Base-by-base conservation (phyloP, 2,888 invertebrate genomes). In the Orthosia incerta region DNA sequence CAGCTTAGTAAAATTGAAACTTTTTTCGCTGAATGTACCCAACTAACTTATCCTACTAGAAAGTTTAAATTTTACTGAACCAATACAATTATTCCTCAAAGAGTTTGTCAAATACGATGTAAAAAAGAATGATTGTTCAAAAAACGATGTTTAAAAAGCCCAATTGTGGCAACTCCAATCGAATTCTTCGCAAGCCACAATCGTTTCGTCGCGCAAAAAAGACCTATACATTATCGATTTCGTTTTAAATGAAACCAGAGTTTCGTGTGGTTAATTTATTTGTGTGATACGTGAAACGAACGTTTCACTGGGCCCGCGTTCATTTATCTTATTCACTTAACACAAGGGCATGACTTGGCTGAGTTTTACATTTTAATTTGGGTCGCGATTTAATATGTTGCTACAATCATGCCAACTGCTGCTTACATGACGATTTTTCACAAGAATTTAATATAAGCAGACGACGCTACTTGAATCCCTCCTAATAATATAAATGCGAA, bases 241-340 rank as follows among this genome's bases (percentile, higher is more conserved):
- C 74, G 67, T 86, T 87, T 84, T 78, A 85, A 86, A 89, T 86
- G 80, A 85, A 87, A 87, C 71, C 73, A 71, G 71, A 73, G 78
- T 73, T 83, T 70, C 81, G 67, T 78, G 87, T 82, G 88, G 89
- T 92, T 90, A 92, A 93, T 92, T 92, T 92, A 93, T 92, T 91
- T 91, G 89, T 88, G 89, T 89, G 90, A 90, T 91, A 91, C 91
- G 89, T 85, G 88, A 89, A 92, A 87, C 88, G 89, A 90, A 89
- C 91, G 87, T 89, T 89, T 86, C 88, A 87, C 87, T 89, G 86
- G 84, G 83, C 83, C 79, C 66, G 66, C 79, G 88, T 88, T 89
- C 93, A 93, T 94, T 94, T 91, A 93, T 94, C 94, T 94, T 93
- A 92, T 93, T 94, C 93, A 93, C 92, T 93, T 91, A 88, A 89